Evolutionary conservation across 2,797 vertebrate genomes (phyloP), one percentile per base, ranked within the genome.

Genomic region (Typhlichthys subterraneus): DNA sequence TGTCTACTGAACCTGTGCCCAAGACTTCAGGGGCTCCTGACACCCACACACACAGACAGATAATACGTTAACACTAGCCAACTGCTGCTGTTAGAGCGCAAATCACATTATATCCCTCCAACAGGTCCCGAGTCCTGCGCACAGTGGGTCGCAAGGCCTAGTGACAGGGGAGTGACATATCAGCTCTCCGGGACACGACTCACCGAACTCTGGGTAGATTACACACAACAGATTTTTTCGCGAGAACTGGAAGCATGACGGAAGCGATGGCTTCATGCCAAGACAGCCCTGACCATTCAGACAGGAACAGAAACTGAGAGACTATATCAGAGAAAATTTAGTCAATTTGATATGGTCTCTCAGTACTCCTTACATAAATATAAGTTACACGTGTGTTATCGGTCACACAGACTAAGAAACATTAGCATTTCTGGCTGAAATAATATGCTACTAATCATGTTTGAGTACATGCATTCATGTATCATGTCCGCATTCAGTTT

Each of bases 181-280:
- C 72, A 86, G 81, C 67, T 64, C 61, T 63, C 53, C 82, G 75
- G 83, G 82, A 80, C 83, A 80, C 6, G 47, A 62, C 53, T 62
- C 70, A 48, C 66, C 50, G 57, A 57, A 63, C 63, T 68, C 72
- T 55, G 79, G 69, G 59, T 72, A 73, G 79, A 77, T 82, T 81
- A 80, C 87, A 86, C 65, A 50, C 78, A 58, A 58, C 60, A 12
- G 69, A 65, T 57, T 72, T 73, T 75, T 79, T 84, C 85, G 87
- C 89, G 86, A 91, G 91, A 92, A 75, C 82, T 89, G 84, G 79
- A 84, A 65, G 65, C 83, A 75, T 91, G 89, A 92, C 87, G 82
- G 70, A 76, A 63, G 52, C 59, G 69, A 29, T 19, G 59, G 77
- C 49, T 59, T 61, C 47, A 69, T 82, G 87, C 89, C 88, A 92